Base-by-base conservation (phyloP, 2,797 vertebrate genomes). In the Remorina albescens region DNA sequence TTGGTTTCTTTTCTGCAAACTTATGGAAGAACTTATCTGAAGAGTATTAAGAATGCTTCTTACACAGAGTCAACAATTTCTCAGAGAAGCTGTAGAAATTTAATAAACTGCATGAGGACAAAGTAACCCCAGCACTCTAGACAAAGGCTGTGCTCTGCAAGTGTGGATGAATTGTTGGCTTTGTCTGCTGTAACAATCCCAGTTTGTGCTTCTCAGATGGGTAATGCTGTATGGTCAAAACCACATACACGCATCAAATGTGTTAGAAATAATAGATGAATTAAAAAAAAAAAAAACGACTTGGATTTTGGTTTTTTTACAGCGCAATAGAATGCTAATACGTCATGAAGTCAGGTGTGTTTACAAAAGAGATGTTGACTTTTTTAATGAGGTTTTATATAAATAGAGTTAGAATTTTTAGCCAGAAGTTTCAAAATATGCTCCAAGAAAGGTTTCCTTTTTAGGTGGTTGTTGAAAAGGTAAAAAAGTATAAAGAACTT, bases 121-220 rank as follows among this genome's bases (percentile, higher is more conserved):
- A 66, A 74, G 30, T 74, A 39, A 51, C 71, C 36, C 46, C n/a
- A 15, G 32, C 56, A 54, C 53, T 46, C 36, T 6, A 44, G 74
- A 90, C 84, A 81, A 83, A 91, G 86, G 69, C 80, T 56, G 76
- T 77, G 50, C 86, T 88, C 86, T 88, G 80, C 81, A 64, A 44
- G 21, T 55, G 51, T 60, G 58, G 12, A 80, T 91, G 82, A 93
- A 91, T 83, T 21, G 67, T 25, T 26, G 76, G 57, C 91, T 90
- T 92, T 94, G 92, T 93, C 63, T 82, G 74, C 61, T 74, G 39
- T 66, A 78, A 87, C 83, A 86, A 67, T 67, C 47, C 42, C 25
- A 32, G 67, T 78, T 84, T 84, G 78, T 88, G 56, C 44, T 44
- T 46, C 62, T 82, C 23, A 25, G 70, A 62, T 81, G 34, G 30